Conservation (phyloP, 2,113 vertebrate species). For the Petrocephalus microphthalmus region DNA sequence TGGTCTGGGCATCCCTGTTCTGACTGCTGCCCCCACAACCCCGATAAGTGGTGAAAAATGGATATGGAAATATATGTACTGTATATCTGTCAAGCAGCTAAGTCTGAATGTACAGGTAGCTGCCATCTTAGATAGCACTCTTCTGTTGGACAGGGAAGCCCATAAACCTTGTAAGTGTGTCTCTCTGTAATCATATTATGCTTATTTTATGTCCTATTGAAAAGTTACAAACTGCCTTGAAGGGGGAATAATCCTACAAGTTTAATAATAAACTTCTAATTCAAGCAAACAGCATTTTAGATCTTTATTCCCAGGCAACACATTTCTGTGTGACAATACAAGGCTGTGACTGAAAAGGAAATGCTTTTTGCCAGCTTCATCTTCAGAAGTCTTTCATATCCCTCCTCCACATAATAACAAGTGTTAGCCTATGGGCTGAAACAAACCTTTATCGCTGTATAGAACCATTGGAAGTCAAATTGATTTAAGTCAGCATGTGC, state of each 20-base stretch:
- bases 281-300: not conserved
- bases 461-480: not conserved
- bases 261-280: not conserved
- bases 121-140: not conserved
- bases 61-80: not conserved
- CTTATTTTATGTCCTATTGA: not conserved
- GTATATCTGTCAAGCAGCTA: not conserved
- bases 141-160: not conserved
- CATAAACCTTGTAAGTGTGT: not conserved
- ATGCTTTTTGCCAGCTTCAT: not conserved
- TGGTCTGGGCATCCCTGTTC: not conserved
- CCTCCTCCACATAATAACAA: not conserved
- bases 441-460: not conserved
- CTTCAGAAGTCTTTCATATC: not conserved
- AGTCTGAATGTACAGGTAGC: not conserved
- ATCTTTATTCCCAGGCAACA: constrained; percentile 3
- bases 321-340: not conserved
- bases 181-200: not conserved
- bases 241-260: not conserved
- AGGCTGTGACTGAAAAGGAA: not conserved
- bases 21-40: not conserved
- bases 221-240: constrained; percentile 1
- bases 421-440: not conserved
- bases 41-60: not conserved
- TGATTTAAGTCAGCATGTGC: not conserved